Evolutionary conservation across 2,888 invertebrate species (phyloP), one percentile per base, ranked within the genome.

Genomic region (Gymnosoma rotundatum): DNA sequence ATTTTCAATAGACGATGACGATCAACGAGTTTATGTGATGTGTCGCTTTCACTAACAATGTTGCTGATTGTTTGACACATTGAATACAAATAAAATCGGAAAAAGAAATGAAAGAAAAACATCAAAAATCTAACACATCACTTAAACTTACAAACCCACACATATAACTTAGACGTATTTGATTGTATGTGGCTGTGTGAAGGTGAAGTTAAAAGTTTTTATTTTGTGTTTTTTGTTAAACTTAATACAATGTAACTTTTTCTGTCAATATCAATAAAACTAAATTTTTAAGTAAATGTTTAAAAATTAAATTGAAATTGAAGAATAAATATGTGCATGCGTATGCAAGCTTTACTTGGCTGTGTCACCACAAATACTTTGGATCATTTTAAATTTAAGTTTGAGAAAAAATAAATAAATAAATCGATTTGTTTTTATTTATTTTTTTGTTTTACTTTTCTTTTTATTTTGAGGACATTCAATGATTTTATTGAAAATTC

Each of bases 41-140:
- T 67, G 70, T 82, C 78, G 85, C 87, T 89, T 89, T 83, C 83
- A 88, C 86, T 84, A 83, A 70, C 83, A 79, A 78, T 86, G 86
- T 86, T 86, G 85, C 80, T 80, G 85, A 85, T 86, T 85, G 79
- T 83, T 86, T 86, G 86, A 85, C 86, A 86, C 85, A 85, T 83
- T 83, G 78, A 83, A 86, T 83, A 83, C 79, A 85, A 83, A 78
- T 85, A 83, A 83, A 80, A 81, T 76, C 56, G 61, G 48, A 42
- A 61, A 38, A 52, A 67, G 21, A 45, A 63, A 58, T 25, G 10
- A 21, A 48, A 50, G 12, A 42, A 42, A 42, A 42, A 42, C 42
- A 42, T 42, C 8, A 52, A 64, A 63, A 79, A 75, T 45, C 67
- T 58, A 73, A 73, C 52, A 75, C 38, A 78, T 38, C 54, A 64